Evolutionary conservation across 2,113 vertebrate genomes (phyloP), one percentile per base, ranked within the genome.

Genomic region (Esox niger): DNA sequence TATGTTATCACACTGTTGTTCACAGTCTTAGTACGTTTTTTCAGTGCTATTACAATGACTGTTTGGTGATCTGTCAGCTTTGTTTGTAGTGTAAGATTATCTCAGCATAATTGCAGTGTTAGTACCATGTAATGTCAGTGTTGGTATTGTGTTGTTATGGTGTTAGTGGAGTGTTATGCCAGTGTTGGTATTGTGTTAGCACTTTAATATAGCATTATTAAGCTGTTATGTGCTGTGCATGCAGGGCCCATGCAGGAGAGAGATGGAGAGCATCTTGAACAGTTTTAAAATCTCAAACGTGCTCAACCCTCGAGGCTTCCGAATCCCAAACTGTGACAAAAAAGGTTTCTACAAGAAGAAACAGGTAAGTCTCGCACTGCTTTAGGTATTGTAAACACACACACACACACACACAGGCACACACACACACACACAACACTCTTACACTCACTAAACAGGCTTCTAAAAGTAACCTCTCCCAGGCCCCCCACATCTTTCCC

Each of bases 271-370:
- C 73, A 92, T 95, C 27, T 82, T 99, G 87, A 98, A 95, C 77
- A 90, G 88, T 64, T 88, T 98, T 31, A 97, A 98, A 84, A 95
- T 95, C 88, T 88, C 91, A 84, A 94, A 94, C 17, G 88, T 94
- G 68, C 89, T 99, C 78, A 97, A 93, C 79, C 95, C 94, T 0
- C 88, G 93, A 82, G 91, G 92, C 29, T 87, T 98, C 75, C 94
- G 95, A 90, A 95, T 99, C 84, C 97, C 97, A 81, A 99, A 99
- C 88, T 99, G 96, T 83, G 97, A 99, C 90, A 94, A 93, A 86
- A 98, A 93, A 74, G 97, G 97, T 2, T 99, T 98, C 88, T 99
- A 99, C 86, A 99, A 99, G 93, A 98, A 95, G 86, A 99, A 95
- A 83, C 97, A 99, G 93, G 96, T 98, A 78, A 91, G 88, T 69